Conservation (phyloP, 2,888 invertebrate genomes). For the Oligia latruncula region DNA sequence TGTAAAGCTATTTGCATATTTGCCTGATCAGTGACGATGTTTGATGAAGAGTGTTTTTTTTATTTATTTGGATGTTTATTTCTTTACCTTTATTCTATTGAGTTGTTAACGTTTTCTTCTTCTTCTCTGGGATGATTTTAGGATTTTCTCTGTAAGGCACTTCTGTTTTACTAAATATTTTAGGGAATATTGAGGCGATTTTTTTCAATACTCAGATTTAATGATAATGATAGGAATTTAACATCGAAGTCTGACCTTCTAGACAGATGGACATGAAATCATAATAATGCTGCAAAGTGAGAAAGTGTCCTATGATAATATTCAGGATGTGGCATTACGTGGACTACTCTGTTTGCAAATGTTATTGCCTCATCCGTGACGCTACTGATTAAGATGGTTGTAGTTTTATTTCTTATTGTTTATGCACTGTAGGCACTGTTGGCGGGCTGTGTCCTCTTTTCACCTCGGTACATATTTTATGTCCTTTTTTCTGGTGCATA, state of each 20-base stretch:
- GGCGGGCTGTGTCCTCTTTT: neutral
- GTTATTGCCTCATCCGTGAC: constrained; percentile 26
- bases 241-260: constrained; percentile 20
- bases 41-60: neutral
- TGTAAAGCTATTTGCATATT: too few relatives aligned
- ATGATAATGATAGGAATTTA: neutral
- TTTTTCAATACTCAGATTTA: neutral
- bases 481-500: neutral
- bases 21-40: too few relatives aligned
- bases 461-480: neutral
- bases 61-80: neutral
- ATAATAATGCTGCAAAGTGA: constrained; percentile 17
- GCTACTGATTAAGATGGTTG: neutral
- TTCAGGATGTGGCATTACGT: constrained; percentile 58
- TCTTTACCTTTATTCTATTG: neutral
- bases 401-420: neutral
- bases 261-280: constrained; percentile 1
- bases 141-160: neutral
- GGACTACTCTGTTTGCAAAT: constrained; percentile 21
- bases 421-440: too few relatives aligned
- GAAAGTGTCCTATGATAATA: constrained; percentile 49
- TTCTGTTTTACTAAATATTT: neutral
- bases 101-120: neutral
- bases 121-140: neutral
- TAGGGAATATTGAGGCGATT: fast-evolving